Evolutionary conservation across 37 sponge, comb jelly and placozoan species (phyloP), one percentile per base, ranked within the genome.

Genomic region (Ephydatia muelleri): DNA sequence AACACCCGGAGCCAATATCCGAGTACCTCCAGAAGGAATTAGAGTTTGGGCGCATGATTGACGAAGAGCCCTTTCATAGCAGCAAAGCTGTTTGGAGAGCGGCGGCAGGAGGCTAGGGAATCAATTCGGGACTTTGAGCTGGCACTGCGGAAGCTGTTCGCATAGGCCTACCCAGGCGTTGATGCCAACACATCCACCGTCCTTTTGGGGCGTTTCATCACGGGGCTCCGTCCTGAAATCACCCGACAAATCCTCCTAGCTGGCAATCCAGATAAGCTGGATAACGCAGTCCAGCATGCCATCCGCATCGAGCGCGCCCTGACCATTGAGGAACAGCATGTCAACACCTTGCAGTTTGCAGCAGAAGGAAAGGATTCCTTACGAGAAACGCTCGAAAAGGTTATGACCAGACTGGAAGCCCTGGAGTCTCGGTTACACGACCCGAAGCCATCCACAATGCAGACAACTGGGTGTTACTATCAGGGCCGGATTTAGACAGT

Each of bases 71-170:
- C 31, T 32, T 32, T 72, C 33, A 72, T 26, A 72, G 33, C 73
- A 35, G 33, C 32, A 35, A 72, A 23, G 73, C 73, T 35, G 73
- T 72, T 72, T 72, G 32, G 33, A 34, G 31, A 32, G 31, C 73
- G 73, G 31, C 31, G 16, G 33, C 73, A 72, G 33, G 73, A 32
- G 32, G 32, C 31, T 35, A 34, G 73, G 73, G 57, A 57, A 34
- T 35, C 32, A 22, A 34, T 72, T 34, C 31, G 16, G 31, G 31
- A 34, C 33, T 72, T 35, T 34, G 32, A 35, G 32, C 31, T 34
- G 31, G 73, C 31, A 11, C 33, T 72, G 73, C 31, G 33, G 33
- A 72, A 34, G 73, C 33, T 72, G 73, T 72, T 72, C 33, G 73
- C 33, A 34, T 16, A 72, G 73, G 73, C 33, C 31, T 72, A 35